Evolutionary conservation across 2,888 invertebrate species (phyloP).

Genomic region (Dexiosoma caninum): DNA sequence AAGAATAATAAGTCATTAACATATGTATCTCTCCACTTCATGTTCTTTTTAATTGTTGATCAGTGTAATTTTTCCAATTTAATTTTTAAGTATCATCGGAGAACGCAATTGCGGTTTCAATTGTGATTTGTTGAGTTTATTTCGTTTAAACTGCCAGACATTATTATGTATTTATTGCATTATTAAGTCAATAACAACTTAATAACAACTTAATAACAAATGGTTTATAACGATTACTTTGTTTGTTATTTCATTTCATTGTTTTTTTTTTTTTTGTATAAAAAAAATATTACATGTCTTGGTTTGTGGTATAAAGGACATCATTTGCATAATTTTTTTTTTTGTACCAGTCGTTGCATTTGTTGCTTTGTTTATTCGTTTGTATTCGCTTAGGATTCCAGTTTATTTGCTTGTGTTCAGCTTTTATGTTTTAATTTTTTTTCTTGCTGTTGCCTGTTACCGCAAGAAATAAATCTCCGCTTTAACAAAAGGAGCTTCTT

Average conservation of each 20-base stretch:
- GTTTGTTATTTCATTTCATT: too few species aligned
- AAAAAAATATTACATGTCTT: neutral
- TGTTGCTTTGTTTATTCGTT: neutral
- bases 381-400: neutral
- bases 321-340: slow-evolving; percentile 59
- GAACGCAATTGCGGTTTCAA: slow-evolving; percentile 36
- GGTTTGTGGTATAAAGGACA: slow-evolving; percentile 49
- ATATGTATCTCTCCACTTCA: too few species aligned
- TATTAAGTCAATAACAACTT: slow-evolving; percentile 50
- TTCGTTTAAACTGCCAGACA: neutral
- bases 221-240: too few species aligned
- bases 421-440: slow-evolving; percentile 20
- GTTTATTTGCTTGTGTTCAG: neutral
- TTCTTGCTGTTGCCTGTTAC: slow-evolving; percentile 25
- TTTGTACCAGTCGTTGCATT: neutral
- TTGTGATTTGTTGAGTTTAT: neutral
- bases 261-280: neutral
- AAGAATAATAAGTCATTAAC: too few species aligned
- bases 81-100: too few species aligned
- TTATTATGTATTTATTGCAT: slow-evolving; percentile 31
- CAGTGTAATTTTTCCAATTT: too few species aligned
- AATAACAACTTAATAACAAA: slow-evolving; percentile 30
- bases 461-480: slow-evolving; percentile 59
- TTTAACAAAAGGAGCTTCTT: slow-evolving; percentile 42
- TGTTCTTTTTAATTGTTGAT: too few species aligned